Evolutionary conservation across 2,113 vertebrate genomes (phyloP).

Genomic region (Callithrix jacchus): DNA sequence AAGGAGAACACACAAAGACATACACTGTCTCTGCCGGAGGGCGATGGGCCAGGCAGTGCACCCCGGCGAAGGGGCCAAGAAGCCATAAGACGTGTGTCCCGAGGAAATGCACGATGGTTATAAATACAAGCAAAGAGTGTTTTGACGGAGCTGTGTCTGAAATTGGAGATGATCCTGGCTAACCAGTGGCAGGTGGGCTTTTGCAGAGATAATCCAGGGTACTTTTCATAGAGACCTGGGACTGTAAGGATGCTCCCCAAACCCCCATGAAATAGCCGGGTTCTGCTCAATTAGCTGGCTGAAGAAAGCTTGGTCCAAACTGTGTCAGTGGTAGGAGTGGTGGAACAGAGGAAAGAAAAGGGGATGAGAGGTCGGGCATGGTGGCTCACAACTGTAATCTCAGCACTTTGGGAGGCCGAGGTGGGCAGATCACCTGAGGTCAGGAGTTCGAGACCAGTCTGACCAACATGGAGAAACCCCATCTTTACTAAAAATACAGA

Average conservation of each 20-base stretch:
- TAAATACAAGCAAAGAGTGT: rapidly evolving
- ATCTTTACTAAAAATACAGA: too few relatives aligned
- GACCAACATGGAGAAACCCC: too few relatives aligned
- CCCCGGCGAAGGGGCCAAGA: too few relatives aligned
- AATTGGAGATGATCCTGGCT: not conserved
- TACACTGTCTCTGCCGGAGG: not conserved
- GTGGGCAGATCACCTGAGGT: too few relatives aligned
- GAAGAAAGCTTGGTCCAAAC: not conserved
- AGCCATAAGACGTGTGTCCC: not conserved
- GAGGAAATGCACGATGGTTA: rapidly evolving
- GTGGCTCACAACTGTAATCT: too few relatives aligned
- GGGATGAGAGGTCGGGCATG: not conserved
- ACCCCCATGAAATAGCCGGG: not conserved
- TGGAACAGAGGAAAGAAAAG: not conserved
- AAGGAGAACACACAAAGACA: not conserved
- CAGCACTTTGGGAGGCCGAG: too few relatives aligned
- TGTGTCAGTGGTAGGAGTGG: not conserved
- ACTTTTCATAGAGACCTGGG: not conserved
- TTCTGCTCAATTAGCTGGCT: too few relatives aligned
- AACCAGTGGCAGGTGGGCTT: not conserved
- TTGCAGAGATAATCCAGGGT: not conserved
- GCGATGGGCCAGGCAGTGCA: not conserved
- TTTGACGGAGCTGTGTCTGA: not conserved
- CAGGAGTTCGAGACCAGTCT: too few relatives aligned
- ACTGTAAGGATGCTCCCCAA: not conserved